Evolutionary conservation across 1,140 invertebrate genomes (phyloP).

Genomic region (Lepidurus packardi): DNA sequence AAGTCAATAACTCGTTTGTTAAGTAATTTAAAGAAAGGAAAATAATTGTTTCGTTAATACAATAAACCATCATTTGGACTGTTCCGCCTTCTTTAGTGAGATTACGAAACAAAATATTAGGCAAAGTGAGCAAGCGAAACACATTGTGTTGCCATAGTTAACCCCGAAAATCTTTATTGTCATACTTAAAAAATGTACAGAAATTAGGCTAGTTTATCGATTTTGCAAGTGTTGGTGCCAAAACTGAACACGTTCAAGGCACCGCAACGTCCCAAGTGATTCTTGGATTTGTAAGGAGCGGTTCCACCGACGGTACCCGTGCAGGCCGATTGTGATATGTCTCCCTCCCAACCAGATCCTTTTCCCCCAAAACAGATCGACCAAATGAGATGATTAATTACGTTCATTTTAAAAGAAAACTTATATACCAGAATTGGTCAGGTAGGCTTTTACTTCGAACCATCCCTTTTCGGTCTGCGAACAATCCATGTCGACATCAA

Average conservation of each 20-base stretch:
- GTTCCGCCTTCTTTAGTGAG: too few species aligned
- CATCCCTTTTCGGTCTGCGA: constrained; percentile 46
- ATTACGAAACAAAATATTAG: too few species aligned
- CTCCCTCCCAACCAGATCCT: constrained; percentile 34
- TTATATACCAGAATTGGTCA: constrained; percentile 36
- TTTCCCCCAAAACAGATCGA: not conserved
- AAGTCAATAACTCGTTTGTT: too few species aligned
- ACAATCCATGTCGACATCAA: constrained; percentile 50
- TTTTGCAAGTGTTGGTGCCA: constrained; percentile 40
- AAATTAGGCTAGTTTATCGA: constrained; percentile 38
- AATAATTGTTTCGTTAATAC: too few species aligned
- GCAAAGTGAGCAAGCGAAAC: too few species aligned
- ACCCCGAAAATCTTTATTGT: not conserved
- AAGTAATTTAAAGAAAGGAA: too few species aligned
- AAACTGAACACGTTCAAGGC: constrained; percentile 47
- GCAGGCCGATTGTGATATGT: constrained; percentile 38
- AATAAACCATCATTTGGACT: too few species aligned
- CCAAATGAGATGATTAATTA: not conserved
- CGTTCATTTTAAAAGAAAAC: constrained; percentile 28
- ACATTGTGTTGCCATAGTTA: not conserved
- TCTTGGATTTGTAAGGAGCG: constrained; percentile 42
- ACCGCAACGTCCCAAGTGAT: constrained; percentile 48
- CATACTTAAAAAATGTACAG: not conserved
- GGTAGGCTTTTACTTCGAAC: constrained; percentile 48
- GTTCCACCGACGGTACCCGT: constrained; percentile 42